These are phyloP conservation scores for Nyleta sp. DNA, from an alignment of 2,888 invertebrate genomes.

Conservation along the genomic window DNA sequence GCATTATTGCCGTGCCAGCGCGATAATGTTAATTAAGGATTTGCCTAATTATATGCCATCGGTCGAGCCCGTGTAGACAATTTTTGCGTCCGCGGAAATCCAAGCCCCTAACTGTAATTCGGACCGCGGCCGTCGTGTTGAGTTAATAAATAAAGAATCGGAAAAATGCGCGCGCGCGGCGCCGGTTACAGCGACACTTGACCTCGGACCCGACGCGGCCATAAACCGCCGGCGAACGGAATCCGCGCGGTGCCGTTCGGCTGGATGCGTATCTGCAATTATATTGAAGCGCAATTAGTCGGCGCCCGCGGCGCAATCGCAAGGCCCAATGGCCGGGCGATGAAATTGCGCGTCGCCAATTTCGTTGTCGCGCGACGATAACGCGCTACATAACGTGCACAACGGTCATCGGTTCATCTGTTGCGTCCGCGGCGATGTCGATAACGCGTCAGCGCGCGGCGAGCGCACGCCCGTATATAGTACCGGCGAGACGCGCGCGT, in stretches of 20 bases:
- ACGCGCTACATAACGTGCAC: slow-evolving; percentile 15
- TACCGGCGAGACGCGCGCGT: slow-evolving; percentile 36
- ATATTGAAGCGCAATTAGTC: slow-evolving; percentile 49
- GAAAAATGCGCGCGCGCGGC: slow-evolving; percentile 16
- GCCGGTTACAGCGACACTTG: slow-evolving; percentile 43
- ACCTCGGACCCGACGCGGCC: slow-evolving; percentile 33
- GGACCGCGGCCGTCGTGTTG: slow-evolving; percentile 5
- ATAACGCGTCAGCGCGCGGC: slow-evolving; percentile 27
- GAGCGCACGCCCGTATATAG: slow-evolving; percentile 31
- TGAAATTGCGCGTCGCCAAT: slow-evolving; percentile 39
- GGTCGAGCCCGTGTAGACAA: slow-evolving; percentile 22
- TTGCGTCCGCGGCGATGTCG: slow-evolving; percentile 21
- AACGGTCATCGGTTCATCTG: slow-evolving; percentile 53
- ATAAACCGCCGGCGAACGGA: slow-evolving; percentile 39
- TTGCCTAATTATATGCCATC: slow-evolving; percentile 25
- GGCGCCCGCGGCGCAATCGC: slow-evolving; percentile 29
- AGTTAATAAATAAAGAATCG: slow-evolving; percentile 52
- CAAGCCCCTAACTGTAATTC: slow-evolving; percentile 35
- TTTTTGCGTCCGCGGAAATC: slow-evolving; percentile 28
- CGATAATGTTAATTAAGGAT: slow-evolving; percentile 33
- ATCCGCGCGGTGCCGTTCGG: slow-evolving; percentile 32
- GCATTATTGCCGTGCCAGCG: slow-evolving; percentile 6
- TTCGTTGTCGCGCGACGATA: slow-evolving; percentile 29
- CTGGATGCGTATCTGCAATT: slow-evolving; percentile 47
- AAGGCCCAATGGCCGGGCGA: slow-evolving; percentile 24